Evolutionary conservation across 2,113 vertebrate genomes (phyloP), one percentile per base, ranked within the genome.

Genomic region (Rafetus swinhoei): DNA sequence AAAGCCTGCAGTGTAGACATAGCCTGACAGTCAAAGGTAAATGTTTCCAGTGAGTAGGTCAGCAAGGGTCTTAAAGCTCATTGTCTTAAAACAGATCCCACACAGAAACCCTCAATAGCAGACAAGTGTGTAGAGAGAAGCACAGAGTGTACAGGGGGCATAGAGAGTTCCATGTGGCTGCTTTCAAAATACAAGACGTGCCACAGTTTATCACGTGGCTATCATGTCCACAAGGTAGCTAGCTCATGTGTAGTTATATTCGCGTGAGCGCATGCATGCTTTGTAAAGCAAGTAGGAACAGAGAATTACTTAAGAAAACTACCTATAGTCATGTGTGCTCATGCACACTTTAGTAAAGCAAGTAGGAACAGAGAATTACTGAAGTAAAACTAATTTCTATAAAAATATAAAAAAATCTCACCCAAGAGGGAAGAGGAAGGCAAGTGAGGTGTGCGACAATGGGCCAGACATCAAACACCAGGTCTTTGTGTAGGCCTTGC

Each of bases 401-500:
- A 7, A 54, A n/a, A 0, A 8, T 6, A 1, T 39, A 55, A 54
- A 81, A 81, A 2, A 56, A 25, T 32, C 54, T 2, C 2, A 1
- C 15, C 2, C 0, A 0, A 32, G 19, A 65, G 59, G 3, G 8
- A 15, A 27, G 16, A 16, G 32, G 32, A 6, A 8, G 16, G 3
- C 39, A 0, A 1, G 24, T 0, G 72, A 69, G 72, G 1, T 0
- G 74, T 50, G 18, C 32, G 50, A 25, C 21, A 77, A 77, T 14
- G 53, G 21, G 13, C 13, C 45, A 1, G 56, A 2, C 0, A 1
- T 1, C 1, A 76, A 39, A 10, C 5, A n/a, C 79, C 21, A 1
- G 22, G 2, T 1, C 56, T 82, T 0, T 81, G 39, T 4, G 1
- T 92, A 90, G 92, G 88, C 94, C 96, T 95, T 93, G 92, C 95